A percentile compares a stretch with the other conserved stretches of the same genome.
Conservation (phyloP, 2,113 vertebrate genomes). For the Melanerpes aurifrons region DNA sequence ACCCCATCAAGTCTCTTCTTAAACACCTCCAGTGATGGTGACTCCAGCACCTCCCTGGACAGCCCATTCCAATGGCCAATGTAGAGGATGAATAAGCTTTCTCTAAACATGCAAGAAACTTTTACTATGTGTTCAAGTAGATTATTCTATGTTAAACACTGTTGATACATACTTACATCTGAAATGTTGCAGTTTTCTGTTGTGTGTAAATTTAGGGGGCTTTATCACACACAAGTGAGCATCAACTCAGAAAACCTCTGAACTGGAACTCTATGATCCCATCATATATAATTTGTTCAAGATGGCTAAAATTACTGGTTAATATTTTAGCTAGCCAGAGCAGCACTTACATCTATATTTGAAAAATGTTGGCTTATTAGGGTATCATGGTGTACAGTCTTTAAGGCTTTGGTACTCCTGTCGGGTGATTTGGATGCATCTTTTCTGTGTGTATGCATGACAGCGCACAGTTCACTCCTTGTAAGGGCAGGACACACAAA, state of each 20-base stretch:
- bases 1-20: no score
- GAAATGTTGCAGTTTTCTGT: neutral
- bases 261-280: neutral
- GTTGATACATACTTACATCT: neutral
- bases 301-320: neutral
- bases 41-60: no score
- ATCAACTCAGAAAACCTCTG: neutral
- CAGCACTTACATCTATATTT: neutral
- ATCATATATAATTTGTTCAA: neutral
- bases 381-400: neutral
- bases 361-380: neutral
- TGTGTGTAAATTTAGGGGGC: neutral
- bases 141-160: neutral
- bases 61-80: no score
- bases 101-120: neutral
- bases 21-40: no score
- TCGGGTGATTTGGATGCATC: neutral
- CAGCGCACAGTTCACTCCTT: neutral
- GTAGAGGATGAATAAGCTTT: neutral
- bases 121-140: neutral
- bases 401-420: neutral
- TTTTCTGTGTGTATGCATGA: neutral
- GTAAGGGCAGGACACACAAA: neutral
- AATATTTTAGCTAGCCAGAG: neutral
- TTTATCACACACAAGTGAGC: neutral